Evolutionary conservation across 1,140 invertebrate species (phyloP).

Genomic region (Cephus cinctus): DNA sequence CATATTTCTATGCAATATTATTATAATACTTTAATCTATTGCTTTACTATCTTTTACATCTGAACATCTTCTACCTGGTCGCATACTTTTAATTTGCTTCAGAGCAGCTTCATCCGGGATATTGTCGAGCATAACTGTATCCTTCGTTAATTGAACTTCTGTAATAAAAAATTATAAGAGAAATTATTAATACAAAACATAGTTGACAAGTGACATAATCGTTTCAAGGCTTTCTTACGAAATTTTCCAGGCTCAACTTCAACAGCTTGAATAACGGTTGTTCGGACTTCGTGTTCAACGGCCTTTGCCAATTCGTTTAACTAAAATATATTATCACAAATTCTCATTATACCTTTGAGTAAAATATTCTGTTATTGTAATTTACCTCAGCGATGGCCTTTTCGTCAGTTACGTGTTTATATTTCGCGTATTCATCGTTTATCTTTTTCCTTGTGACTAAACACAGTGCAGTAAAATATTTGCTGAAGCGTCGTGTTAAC

Average conservation of each 20-base stretch:
- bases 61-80: too few relatives aligned
- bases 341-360: not conserved
- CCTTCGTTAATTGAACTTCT: conserved; percentile 58
- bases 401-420: conserved; percentile 58
- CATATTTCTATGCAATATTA: too few relatives aligned
- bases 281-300: conserved; percentile 65
- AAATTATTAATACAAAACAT: conserved; percentile 1
- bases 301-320: conserved; percentile 62
- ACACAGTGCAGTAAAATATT: conserved; percentile 5
- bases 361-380: conserved; percentile 6
- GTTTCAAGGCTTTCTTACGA: conserved; percentile 47
- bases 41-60: too few relatives aligned
- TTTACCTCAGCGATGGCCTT: conserved; percentile 59
- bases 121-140: conserved; percentile 60
- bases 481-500: conserved; percentile 7
- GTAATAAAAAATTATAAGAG: conserved; percentile 32
- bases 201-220: not conserved
- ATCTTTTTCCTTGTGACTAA: conserved; percentile 60
- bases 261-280: conserved; percentile 64
- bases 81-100: too few relatives aligned
- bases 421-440: conserved; percentile 67
- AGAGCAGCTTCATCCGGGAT: conserved; percentile 51
- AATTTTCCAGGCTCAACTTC: conserved; percentile 62
- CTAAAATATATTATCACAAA: conserved; percentile 47
- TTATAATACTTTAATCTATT: too few relatives aligned